Evolutionary conservation across 2,113 vertebrate species (phyloP).

Genomic region (Tringa solitaria): DNA sequence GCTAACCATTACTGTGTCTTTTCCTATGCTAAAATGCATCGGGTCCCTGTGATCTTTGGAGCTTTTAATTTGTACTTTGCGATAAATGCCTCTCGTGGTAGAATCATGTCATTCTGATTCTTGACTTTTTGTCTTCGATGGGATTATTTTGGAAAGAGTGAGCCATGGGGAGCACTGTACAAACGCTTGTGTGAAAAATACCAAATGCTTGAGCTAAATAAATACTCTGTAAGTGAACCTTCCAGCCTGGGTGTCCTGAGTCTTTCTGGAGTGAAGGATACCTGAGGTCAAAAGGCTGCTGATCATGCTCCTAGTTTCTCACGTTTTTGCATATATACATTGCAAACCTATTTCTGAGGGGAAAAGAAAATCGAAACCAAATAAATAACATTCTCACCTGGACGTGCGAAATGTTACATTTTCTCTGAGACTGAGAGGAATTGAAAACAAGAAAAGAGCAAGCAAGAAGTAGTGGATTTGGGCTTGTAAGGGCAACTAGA

Average conservation of each 20-base stretch:
- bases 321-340: not conserved
- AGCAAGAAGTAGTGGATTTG: not conserved
- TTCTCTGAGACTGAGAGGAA: not conserved
- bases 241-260: not conserved
- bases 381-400: not conserved
- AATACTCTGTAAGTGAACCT: not conserved
- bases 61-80: slow-evolving; percentile 16
- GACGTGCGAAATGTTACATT: not conserved
- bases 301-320: not conserved
- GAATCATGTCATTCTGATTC: not conserved
- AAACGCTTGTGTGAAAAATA: not conserved
- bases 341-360: not conserved
- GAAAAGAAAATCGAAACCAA: not conserved
- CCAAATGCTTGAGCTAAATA: not conserved
- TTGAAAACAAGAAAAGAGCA: not conserved
- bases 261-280: not conserved
- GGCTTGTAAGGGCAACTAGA: not conserved
- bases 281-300: not conserved
- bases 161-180: not conserved
- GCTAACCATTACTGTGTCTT: slow-evolving; percentile 1
- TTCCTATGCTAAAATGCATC: not conserved
- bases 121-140: not conserved
- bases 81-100: not conserved
- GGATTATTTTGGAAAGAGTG: not conserved
- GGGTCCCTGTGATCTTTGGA: not conserved